Percentiles rank a stretch among this genome's conserved stretches.
These are phyloP conservation scores for Eulacestoma nigropectus DNA, from an alignment of 2,113 vertebrate genomes.

Conservation along the genomic window DNA sequence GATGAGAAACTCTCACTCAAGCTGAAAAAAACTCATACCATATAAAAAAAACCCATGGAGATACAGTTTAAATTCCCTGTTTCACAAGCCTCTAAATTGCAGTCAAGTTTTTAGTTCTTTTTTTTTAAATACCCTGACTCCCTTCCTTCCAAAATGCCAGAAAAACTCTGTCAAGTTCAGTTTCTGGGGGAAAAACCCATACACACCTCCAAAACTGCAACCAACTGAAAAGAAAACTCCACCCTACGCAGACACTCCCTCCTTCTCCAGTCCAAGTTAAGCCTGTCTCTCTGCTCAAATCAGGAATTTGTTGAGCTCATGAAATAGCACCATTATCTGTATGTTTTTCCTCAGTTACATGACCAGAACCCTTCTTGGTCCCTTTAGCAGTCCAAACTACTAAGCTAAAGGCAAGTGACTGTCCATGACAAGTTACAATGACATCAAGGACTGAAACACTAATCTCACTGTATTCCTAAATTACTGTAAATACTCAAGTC, in stretches of 20 bases:
- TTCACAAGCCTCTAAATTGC: not conserved
- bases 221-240: not conserved
- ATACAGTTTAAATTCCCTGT: not conserved
- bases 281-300: not conserved
- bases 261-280: not conserved
- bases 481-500: not conserved
- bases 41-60: not conserved
- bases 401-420: not conserved
- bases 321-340: not conserved
- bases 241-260: not conserved
- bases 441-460: not conserved
- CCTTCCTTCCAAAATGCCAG: not conserved
- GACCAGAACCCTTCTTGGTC: not conserved
- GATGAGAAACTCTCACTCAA: not conserved
- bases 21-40: not conserved
- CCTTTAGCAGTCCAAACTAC: not conserved
- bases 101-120: not conserved
- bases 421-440: not conserved
- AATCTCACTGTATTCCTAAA: not conserved
- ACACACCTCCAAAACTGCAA: not conserved
- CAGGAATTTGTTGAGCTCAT: not conserved
- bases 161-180: not conserved
- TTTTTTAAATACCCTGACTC: not conserved
- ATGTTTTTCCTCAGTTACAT: not conserved
- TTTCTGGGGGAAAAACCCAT: rapidly evolving